These are phyloP conservation scores for Varanus salvator DNA, from an alignment of 2,113 vertebrate species.

Conservation along the genomic window DNA sequence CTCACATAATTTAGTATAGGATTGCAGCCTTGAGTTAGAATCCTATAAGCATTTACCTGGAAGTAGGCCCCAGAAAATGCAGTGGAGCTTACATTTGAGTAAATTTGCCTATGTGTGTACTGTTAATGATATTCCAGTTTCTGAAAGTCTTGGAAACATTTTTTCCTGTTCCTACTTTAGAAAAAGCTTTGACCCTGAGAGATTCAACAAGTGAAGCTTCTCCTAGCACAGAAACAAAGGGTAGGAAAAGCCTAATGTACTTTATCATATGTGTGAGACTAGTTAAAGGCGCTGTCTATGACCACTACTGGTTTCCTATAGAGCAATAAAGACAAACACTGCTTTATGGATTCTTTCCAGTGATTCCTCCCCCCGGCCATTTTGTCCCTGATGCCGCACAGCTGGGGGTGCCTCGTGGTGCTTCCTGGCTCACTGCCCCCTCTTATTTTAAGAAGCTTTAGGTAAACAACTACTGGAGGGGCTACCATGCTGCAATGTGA, in stretches of 20 bases:
- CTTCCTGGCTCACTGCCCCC: too few species aligned
- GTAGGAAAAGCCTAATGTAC: not conserved
- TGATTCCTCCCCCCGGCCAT: too few species aligned
- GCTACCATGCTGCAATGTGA: too few species aligned
- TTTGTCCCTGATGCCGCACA: too few species aligned
- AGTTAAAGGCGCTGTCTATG: not conserved
- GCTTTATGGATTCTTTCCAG: not conserved
- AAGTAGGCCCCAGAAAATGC: not conserved
- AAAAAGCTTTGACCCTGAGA: not conserved
- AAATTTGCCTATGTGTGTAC: not conserved
- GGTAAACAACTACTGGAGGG: too few species aligned
- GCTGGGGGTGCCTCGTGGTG: too few species aligned
- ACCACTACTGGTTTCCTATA: not conserved
- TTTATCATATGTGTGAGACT: not conserved
- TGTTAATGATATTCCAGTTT: not conserved
- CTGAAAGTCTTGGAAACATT: not conserved
- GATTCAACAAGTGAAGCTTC: not conserved
- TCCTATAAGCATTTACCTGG: not conserved
- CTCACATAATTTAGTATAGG: not conserved
- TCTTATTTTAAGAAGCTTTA: too few species aligned
- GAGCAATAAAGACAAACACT: not conserved
- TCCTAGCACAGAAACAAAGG: too few species aligned
- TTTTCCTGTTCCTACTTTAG: not conserved
- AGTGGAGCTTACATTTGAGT: not conserved
- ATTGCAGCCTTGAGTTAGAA: not conserved